A percentile compares a stretch with the other conserved stretches of the same genome.
Conservation (phyloP, 2,888 invertebrate genomes). For the Drymonia ruficornis region DNA sequence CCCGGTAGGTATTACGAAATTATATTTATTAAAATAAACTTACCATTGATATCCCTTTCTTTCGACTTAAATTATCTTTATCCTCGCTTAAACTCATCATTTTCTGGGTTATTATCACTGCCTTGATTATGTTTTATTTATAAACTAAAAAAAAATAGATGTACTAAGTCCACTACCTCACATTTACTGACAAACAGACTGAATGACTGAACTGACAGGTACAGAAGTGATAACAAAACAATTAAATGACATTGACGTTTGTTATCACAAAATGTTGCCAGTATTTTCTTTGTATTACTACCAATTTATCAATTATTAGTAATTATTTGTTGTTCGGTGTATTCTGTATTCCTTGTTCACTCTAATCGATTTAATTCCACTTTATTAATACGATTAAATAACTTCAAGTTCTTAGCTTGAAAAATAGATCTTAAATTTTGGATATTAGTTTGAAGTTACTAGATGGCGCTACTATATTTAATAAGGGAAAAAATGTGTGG, state of each 20-base stretch:
- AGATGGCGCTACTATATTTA: too few relatives aligned
- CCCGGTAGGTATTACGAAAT: background rate
- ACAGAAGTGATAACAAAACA: background rate
- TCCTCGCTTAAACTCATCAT: constrained; percentile 20
- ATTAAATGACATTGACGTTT: constrained; percentile 1
- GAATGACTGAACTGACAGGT: too few relatives aligned
- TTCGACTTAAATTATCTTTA: constrained; percentile 9
- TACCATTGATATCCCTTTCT: constrained; percentile 17
- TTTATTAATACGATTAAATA: too few relatives aligned
- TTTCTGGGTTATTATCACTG: background rate
- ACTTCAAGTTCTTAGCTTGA: too few relatives aligned
- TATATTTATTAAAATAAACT: constrained; percentile 4
- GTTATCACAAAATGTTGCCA: constrained; percentile 5
- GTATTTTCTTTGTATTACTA: background rate
- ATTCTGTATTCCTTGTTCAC: too few relatives aligned
- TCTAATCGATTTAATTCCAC: too few relatives aligned
- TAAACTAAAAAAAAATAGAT: background rate
- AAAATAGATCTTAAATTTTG: too few relatives aligned
- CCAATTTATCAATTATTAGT: background rate
- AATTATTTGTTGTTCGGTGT: background rate
- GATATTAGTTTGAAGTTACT: too few relatives aligned
- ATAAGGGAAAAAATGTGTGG: too few relatives aligned
- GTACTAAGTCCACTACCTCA: too few relatives aligned
- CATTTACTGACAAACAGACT: too few relatives aligned
- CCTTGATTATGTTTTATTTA: background rate